These are phyloP conservation scores for Saxidomus purpurata DNA, from an alignment of 1,140 invertebrate genomes.

Conservation along the genomic window DNA sequence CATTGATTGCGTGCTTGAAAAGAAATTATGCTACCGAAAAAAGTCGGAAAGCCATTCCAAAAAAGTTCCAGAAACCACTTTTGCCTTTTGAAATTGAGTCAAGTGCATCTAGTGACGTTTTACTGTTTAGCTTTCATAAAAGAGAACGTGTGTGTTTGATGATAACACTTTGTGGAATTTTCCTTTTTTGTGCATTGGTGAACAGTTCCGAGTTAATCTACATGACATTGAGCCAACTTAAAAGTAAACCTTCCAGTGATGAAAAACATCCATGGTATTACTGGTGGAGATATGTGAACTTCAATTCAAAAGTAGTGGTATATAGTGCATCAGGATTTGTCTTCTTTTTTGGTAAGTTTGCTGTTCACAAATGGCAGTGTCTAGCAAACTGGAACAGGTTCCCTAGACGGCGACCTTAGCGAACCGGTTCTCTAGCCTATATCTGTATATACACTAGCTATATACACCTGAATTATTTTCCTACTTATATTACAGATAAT, in stretches of 20 bases:
- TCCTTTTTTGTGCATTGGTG: background rate
- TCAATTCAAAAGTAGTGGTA: background rate
- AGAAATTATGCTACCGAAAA: background rate
- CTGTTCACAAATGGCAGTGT: too few relatives aligned
- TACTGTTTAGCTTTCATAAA: constrained; percentile 13
- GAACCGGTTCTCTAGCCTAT: too few relatives aligned
- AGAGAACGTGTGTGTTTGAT: background rate
- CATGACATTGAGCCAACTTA: background rate
- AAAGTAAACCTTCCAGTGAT: background rate
- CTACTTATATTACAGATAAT: too few relatives aligned
- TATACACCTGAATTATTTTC: too few relatives aligned
- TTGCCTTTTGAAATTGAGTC: constrained; percentile 34
- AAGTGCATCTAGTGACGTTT: background rate
- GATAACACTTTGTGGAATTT: background rate
- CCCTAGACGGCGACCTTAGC: too few relatives aligned
- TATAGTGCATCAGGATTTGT: background rate
- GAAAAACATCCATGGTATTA: constrained; percentile 13
- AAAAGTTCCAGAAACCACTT: background rate
- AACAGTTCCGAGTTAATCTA: constrained; percentile 27
- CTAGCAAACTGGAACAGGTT: too few relatives aligned
- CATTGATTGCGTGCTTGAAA: too few relatives aligned
- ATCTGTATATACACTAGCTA: too few relatives aligned
- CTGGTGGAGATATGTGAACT: constrained; percentile 39
- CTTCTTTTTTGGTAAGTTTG: background rate
- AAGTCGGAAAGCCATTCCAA: background rate